Conservation (phyloP, 2,113 vertebrate species). For the Eulemur rufifrons region DNA sequence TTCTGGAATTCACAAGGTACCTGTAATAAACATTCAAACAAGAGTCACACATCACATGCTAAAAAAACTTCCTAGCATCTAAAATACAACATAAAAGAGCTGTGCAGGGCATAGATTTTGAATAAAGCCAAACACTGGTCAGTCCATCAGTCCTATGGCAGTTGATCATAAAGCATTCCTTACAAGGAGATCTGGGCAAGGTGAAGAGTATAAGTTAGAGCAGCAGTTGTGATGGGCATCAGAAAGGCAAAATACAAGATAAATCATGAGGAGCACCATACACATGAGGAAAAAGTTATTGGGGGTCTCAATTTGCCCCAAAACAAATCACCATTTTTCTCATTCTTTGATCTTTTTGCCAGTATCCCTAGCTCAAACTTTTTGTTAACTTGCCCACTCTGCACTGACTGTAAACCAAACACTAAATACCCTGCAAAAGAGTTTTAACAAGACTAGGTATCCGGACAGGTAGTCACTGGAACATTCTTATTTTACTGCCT, state of each 20-base stretch:
- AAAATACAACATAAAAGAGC: conserved; percentile 62
- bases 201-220: conserved; percentile 59
- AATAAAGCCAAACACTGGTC: conserved; percentile 75
- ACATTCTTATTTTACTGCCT: not conserved
- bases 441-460: conserved; percentile 67
- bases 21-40: conserved; percentile 69
- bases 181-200: conserved; percentile 74
- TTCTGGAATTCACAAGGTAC: conserved; percentile 64
- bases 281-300: conserved; percentile 57
- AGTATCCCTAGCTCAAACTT: conserved; percentile 45
- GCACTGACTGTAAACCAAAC: conserved; percentile 46
- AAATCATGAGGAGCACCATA: conserved; percentile 71
- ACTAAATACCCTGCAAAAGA: conserved; percentile 39
- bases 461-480: conserved; percentile 63
- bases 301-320: conserved; percentile 20
- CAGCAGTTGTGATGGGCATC: conserved; percentile 56
- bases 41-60: conserved; percentile 61
- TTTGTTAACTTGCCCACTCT: conserved; percentile 40
- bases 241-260: conserved; percentile 66
- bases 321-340: not conserved
- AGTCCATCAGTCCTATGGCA: conserved; percentile 79
- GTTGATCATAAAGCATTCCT: conserved; percentile 76
- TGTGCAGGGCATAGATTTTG: conserved; percentile 70
- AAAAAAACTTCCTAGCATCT: conserved; percentile 65
- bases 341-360: not conserved